Percentiles rank a stretch among this genome's conserved stretches.
Conservation (phyloP, 2,797 vertebrate species). For the Urocyon cinereoargenteus region DNA sequence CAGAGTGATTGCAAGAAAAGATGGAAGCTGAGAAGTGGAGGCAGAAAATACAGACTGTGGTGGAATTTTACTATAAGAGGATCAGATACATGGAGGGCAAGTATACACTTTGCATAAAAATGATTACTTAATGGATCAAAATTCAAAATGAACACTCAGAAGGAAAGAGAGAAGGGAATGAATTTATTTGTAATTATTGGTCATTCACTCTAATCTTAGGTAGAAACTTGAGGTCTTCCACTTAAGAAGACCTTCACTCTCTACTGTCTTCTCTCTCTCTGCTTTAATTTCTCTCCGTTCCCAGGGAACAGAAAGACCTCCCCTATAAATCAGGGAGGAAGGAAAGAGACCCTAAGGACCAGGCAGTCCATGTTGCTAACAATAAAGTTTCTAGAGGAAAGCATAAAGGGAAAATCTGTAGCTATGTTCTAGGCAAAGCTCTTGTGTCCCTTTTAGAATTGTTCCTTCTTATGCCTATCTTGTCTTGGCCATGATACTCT, state of each 20-base stretch:
- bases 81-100: neutral
- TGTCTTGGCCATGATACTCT: neutral
- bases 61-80: conserved; percentile 7
- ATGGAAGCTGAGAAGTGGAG: neutral
- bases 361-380: neutral
- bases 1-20: neutral
- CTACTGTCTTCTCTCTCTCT: neutral
- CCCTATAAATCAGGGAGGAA: neutral
- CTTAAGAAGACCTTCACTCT: neutral
- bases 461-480: neutral
- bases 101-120: neutral
- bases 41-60: conserved; percentile 6
- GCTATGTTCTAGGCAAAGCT: neutral
- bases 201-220: neutral
- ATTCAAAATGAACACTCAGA: neutral
- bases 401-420: neutral
- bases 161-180: neutral
- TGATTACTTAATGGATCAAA: neutral
- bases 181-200: neutral
- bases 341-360: neutral
- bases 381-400: neutral
- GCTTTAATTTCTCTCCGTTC: neutral
- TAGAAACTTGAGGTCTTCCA: neutral
- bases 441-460: neutral
- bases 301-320: neutral